A percentile compares a stretch with the other conserved stretches of the same genome.
Conservation (phyloP, 2,888 invertebrate species). For the Caenorhabditis sp. region DNA sequence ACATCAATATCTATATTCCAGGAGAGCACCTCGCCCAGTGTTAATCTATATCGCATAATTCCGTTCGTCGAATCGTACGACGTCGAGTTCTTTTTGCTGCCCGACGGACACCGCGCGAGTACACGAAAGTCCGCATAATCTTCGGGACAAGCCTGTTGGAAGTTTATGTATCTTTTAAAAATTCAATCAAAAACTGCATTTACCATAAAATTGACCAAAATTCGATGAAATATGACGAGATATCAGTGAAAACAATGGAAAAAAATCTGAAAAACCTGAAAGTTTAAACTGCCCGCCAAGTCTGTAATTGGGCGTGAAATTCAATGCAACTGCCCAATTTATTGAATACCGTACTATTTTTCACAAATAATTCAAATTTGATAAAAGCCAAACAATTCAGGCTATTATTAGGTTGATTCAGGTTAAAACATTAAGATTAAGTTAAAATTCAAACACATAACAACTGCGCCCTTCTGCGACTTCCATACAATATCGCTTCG, state of each 20-base stretch:
- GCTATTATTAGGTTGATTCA: no score
- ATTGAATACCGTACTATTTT: no score
- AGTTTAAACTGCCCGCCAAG: no score
- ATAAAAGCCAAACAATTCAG: background rate
- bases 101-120: slow-evolving; percentile 37
- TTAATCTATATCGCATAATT: slow-evolving; percentile 30
- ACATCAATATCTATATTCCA: slow-evolving; percentile 53
- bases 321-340: no score
- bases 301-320: no score
- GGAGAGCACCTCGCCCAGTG: slow-evolving; percentile 47
- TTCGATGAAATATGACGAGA: background rate
- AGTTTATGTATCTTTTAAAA: background rate
- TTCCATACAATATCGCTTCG: slow-evolving; percentile 46
- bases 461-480: slow-evolving; percentile 20
- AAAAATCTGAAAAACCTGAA: no score
- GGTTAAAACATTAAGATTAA: background rate
- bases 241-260: background rate
- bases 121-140: slow-evolving; percentile 55
- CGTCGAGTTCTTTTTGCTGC: slow-evolving; percentile 44
- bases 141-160: slow-evolving; percentile 1
- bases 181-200: background rate
- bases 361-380: no score
- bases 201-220: background rate
- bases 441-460: slow-evolving; percentile 49
- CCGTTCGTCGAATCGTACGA: slow-evolving; percentile 32